phyloP scores from a whole-genome alignment of 2,888 invertebrate genomes.

The Macrophya alboannulata region DNA sequence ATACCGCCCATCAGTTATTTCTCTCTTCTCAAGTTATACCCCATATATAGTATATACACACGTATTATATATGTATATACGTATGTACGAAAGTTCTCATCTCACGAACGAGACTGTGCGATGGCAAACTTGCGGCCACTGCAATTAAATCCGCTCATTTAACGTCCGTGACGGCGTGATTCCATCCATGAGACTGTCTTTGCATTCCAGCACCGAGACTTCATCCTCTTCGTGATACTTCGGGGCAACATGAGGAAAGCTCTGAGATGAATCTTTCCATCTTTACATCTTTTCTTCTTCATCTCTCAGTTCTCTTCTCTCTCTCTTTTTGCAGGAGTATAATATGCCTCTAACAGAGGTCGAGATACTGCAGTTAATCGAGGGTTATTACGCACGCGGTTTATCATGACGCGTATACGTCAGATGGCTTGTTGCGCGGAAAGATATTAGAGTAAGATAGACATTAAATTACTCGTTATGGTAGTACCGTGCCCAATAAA shows the following conservation, averaged over 20 bases:
- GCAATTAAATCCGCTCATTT: slow-evolving; percentile 33
- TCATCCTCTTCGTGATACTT: not conserved
- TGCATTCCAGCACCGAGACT: slow-evolving; percentile 31
- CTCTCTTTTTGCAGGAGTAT: not conserved
- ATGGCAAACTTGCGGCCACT: not conserved
- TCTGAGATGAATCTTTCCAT: slow-evolving; percentile 24
- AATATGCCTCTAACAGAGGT: slow-evolving; percentile 12
- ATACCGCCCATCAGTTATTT: slow-evolving; percentile 11
- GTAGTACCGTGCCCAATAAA: slow-evolving; percentile 55
- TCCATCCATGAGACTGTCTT: slow-evolving; percentile 39
- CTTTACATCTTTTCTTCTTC: not conserved
- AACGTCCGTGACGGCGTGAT: not conserved
- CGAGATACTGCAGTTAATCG: slow-evolving; percentile 53
- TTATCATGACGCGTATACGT: slow-evolving; percentile 60
- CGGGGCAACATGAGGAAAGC: not conserved
- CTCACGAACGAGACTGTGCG: not conserved
- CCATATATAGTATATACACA: too few relatives aligned
- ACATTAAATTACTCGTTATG: slow-evolving; percentile 60
- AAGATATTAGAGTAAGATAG: slow-evolving; percentile 61
- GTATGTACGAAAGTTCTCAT: slow-evolving; percentile 4
- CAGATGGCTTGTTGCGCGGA: slow-evolving; percentile 59
- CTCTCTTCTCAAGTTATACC: not conserved
- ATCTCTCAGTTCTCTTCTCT: not conserved
- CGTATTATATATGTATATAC: not conserved
- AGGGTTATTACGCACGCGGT: slow-evolving; percentile 56